Conservation (phyloP, 2,113 vertebrate genomes). For the Muntiacus reevesi region DNA sequence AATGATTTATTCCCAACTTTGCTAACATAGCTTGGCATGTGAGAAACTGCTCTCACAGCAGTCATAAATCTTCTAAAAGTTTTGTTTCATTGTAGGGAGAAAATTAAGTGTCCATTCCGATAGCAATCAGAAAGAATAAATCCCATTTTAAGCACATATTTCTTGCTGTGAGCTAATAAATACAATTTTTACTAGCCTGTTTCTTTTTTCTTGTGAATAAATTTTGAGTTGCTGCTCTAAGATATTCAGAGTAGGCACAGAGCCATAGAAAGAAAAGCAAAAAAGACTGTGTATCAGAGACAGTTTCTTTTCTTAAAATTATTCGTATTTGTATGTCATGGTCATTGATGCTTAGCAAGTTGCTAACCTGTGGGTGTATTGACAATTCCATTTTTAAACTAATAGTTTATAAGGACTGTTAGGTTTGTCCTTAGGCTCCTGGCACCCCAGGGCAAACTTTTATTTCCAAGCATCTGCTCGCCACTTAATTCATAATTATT, state of each 20-base stretch:
- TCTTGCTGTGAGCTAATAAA: conserved; percentile 52
- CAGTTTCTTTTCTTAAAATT: conserved; percentile 35
- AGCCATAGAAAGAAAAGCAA: neutral
- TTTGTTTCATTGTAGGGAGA: conserved; percentile 64
- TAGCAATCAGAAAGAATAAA: conserved; percentile 67
- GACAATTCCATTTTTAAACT: neutral
- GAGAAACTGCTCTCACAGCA: conserved; percentile 46
- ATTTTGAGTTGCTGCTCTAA: conserved; percentile 21
- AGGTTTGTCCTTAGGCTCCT: neutral
- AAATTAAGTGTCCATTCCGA: conserved; percentile 51
- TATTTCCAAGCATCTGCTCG: conserved; percentile 46
- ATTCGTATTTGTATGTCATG: neutral
- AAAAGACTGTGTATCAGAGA: neutral
- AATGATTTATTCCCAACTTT: conserved; percentile 58
- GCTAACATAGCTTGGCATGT: conserved; percentile 35
- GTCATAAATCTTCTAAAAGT: conserved; percentile 52
- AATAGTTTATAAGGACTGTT: neutral
- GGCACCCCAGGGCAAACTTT: conserved; percentile 23
- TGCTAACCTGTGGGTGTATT: neutral
- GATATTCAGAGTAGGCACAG: conserved; percentile 6
- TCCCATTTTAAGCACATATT: conserved; percentile 49
- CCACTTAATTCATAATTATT: conserved; percentile 34
- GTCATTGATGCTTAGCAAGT: neutral
- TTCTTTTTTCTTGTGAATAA: conserved; percentile 52
- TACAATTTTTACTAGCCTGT: conserved; percentile 25